phyloP scores from a whole-genome alignment of 2,797 vertebrate species.

The Rhynchonycteris naso region DNA sequence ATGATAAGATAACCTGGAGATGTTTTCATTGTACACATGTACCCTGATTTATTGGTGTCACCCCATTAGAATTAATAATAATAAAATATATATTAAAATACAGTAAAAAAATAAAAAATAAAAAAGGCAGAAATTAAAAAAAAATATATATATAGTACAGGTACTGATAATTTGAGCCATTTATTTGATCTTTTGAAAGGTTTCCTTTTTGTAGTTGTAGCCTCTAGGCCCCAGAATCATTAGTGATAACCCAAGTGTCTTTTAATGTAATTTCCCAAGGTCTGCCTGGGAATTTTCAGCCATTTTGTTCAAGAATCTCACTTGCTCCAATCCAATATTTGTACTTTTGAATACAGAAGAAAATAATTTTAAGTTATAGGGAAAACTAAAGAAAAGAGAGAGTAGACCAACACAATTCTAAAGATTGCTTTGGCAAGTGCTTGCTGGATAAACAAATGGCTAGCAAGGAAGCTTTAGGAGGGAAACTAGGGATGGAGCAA shows the following conservation, averaged over 20 bases:
- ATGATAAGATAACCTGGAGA: too few relatives aligned
- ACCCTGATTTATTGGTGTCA: too few relatives aligned
- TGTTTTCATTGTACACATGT: too few relatives aligned
- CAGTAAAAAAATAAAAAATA: too few relatives aligned
- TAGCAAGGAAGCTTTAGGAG: not conserved
- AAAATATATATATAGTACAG: not conserved
- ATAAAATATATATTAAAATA: too few relatives aligned
- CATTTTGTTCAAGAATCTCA: not conserved
- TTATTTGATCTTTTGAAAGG: not conserved
- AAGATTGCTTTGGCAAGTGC: not conserved
- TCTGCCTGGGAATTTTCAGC: not conserved
- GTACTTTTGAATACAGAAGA: not conserved
- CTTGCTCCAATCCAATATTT: not conserved
- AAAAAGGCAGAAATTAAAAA: too few relatives aligned
- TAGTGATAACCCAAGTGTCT: not conserved
- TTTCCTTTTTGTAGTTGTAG: not conserved
- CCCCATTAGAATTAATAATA: too few relatives aligned
- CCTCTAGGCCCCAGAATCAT: not conserved
- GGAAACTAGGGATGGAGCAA: not conserved
- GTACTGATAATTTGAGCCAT: not conserved
- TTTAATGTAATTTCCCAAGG: slow-evolving; percentile 32
- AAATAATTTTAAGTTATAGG: not conserved
- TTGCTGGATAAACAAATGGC: slow-evolving; percentile 18
- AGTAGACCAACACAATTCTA: not conserved
- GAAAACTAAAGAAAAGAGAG: not conserved